These are phyloP conservation scores for Thereva unica DNA, from an alignment of 2,888 invertebrate genomes.

Conservation along the genomic window DNA sequence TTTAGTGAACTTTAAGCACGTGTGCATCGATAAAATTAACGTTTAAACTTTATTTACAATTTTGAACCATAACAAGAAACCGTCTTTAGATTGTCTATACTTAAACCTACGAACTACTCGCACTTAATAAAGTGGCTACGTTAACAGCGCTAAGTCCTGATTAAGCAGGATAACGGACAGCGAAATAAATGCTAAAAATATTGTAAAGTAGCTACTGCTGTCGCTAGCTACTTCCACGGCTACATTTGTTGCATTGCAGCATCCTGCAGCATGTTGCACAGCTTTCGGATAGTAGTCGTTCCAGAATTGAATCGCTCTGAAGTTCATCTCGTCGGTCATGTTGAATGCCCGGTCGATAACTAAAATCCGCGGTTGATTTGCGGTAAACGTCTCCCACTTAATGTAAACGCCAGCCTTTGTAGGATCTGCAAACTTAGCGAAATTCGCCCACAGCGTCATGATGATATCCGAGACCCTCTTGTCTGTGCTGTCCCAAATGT, in stretches of 20 bases:
- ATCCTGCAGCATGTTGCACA: conserved; percentile 71
- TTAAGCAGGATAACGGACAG: no score
- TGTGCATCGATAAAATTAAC: no score
- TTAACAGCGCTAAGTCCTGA: no score
- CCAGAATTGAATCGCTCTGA: conserved; percentile 81
- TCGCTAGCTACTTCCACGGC: no score
- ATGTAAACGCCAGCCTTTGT: conserved; percentile 72
- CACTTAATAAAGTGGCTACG: no score
- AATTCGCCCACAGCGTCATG: conserved; percentile 81
- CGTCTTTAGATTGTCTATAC: no score
- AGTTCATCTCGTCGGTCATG: conserved; percentile 75
- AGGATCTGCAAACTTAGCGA: conserved; percentile 74
- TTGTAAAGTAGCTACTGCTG: no score
- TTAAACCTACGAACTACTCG: no score
- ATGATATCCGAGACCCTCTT: conserved; percentile 78
- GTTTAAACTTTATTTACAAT: no score
- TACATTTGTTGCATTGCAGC: conserved; percentile 66
- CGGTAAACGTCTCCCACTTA: conserved; percentile 74
- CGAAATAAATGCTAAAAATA: no score
- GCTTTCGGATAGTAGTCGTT: conserved; percentile 81
- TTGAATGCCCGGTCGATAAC: conserved; percentile 78
- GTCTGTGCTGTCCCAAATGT: conserved; percentile 76
- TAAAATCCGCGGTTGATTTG: conserved; percentile 70
- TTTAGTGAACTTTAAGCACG: no score
- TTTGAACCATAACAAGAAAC: no score